Evolutionary conservation across 1,140 invertebrate species (phyloP).

Genomic region (Helicoverpa zea): DNA sequence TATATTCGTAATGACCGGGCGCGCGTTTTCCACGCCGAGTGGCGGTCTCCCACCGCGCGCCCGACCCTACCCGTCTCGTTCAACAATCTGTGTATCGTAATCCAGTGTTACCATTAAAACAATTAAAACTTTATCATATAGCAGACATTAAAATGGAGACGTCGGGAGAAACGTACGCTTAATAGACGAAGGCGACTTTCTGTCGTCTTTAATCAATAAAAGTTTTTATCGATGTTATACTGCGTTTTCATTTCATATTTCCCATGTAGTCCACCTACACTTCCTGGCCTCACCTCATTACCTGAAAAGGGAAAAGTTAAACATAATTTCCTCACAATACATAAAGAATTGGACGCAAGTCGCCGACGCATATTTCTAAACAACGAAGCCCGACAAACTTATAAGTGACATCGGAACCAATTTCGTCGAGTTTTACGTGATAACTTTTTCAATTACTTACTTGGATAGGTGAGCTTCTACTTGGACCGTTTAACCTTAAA

Average conservation of each 20-base stretch:
- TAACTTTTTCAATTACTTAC: slow-evolving; percentile 63
- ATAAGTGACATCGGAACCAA: slow-evolving; percentile 55
- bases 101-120: slow-evolving; percentile 79
- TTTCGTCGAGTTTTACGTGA: slow-evolving; percentile 53
- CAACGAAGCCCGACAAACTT: slow-evolving; percentile 50
- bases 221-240: slow-evolving; percentile 85
- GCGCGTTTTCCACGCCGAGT: slow-evolving; percentile 77
- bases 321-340: not conserved
- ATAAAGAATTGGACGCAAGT: not conserved
- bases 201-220: slow-evolving; percentile 82
- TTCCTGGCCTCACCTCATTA: not conserved
- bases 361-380: slow-evolving; percentile 45
- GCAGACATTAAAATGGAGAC: slow-evolving; percentile 72
- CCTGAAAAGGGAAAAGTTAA: not conserved
- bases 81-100: slow-evolving; percentile 82
- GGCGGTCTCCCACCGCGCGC: slow-evolving; percentile 72
- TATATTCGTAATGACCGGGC: slow-evolving; percentile 79
- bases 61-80: slow-evolving; percentile 72
- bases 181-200: slow-evolving; percentile 75
- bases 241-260: slow-evolving; percentile 48
- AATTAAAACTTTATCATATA: slow-evolving; percentile 81
- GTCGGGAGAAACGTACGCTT: slow-evolving; percentile 85
- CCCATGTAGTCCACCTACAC: not conserved
- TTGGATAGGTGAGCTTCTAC: slow-evolving; percentile 49
- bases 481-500: slow-evolving; percentile 39